Evolutionary conservation across 2,113 vertebrate genomes (phyloP).

Genomic region (Nestor notabilis): DNA sequence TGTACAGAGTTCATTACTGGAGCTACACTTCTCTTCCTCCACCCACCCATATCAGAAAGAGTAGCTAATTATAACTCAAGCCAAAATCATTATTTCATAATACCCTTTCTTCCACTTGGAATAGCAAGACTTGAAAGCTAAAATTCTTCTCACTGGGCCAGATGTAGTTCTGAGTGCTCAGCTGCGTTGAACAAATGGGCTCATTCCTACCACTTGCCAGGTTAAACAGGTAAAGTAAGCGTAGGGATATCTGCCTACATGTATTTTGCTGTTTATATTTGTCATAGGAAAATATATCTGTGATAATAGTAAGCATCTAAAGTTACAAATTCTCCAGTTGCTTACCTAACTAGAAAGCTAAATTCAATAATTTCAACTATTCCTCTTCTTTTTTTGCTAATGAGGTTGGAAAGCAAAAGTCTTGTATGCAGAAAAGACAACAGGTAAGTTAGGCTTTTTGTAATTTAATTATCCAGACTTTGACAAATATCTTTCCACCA

Average conservation of each 20-base stretch:
- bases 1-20: background rate
- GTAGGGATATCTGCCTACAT: background rate
- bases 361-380: background rate
- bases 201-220: background rate
- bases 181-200: background rate
- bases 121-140: background rate
- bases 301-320: background rate
- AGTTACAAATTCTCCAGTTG: background rate
- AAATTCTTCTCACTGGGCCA: background rate
- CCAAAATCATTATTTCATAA: conserved; percentile 22
- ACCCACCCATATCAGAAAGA: background rate
- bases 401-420: background rate
- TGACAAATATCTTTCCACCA: background rate
- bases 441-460: background rate
- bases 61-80: conserved; percentile 50
- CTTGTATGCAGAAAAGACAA: background rate
- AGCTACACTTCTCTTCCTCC: background rate
- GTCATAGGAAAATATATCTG: background rate
- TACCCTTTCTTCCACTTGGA: conserved; percentile 49
- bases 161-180: background rate
- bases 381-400: background rate
- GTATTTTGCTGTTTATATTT: background rate
- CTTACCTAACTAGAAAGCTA: background rate
- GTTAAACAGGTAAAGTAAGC: background rate
- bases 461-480: background rate